Conservation (phyloP, 2,888 invertebrate genomes). For the Luperina testacea region DNA sequence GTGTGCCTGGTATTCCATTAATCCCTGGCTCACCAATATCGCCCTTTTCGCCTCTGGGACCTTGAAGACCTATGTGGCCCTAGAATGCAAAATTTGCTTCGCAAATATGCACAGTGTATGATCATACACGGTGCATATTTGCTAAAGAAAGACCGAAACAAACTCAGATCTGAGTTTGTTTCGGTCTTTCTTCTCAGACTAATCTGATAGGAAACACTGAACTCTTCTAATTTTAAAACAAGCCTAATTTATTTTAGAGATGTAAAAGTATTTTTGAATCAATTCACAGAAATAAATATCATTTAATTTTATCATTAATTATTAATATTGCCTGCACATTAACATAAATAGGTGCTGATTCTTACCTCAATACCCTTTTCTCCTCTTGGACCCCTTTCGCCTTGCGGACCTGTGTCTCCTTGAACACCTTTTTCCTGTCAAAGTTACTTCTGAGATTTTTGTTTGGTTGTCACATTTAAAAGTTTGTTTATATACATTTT, state of each 20-base stretch:
- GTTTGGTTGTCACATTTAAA: conserved; percentile 39
- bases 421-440: conserved; percentile 87
- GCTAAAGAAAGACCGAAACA: too few species aligned
- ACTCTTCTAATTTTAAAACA: not conserved
- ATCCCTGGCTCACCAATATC: conserved; percentile 87
- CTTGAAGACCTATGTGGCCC: conserved; percentile 64
- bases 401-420: conserved; percentile 87
- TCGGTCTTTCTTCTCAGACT: not conserved
- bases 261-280: too few species aligned
- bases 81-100: conserved; percentile 1
- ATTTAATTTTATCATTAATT: not conserved
- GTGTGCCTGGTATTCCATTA: conserved; percentile 92
- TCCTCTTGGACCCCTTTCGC: conserved; percentile 78
- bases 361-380: conserved; percentile 87
- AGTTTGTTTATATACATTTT: not conserved
- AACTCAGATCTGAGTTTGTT: not conserved
- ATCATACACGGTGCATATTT: too few species aligned
- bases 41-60: conserved; percentile 80
- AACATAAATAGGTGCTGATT: not conserved
- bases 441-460: conserved; percentile 72
- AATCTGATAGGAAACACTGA: not conserved
- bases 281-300: too few species aligned
- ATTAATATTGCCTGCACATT: not conserved
- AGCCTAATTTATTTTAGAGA: not conserved
- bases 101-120: not conserved